A percentile compares a stretch with the other conserved stretches of the same genome.
Evolutionary conservation across 2,888 invertebrate genomes (phyloP).

Genomic region (Chirona hameri): DNA sequence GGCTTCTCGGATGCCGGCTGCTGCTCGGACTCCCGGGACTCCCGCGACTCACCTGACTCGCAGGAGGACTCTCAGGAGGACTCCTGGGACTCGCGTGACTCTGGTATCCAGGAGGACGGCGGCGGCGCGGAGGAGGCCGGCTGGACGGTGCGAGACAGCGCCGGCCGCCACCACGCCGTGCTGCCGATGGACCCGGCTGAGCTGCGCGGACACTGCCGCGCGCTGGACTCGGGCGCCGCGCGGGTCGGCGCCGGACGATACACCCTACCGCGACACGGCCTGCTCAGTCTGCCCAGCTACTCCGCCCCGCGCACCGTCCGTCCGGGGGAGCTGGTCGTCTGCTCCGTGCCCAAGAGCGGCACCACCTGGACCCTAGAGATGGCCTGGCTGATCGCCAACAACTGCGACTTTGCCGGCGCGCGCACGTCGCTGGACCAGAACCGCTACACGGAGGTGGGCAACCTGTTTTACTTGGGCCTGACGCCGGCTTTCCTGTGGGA

Average conservation of each 20-base stretch:
- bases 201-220: not conserved
- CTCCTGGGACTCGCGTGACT: too few species aligned
- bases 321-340: slow-evolving; percentile 36
- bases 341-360: slow-evolving; percentile 36
- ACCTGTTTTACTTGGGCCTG: not conserved
- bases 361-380: slow-evolving; percentile 33
- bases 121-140: not conserved
- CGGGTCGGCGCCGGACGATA: not conserved
- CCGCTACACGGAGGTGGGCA: not conserved
- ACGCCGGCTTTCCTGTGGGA: not conserved
- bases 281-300: not conserved
- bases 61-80: too few species aligned
- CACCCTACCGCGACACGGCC: not conserved
- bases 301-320: not conserved
- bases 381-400: slow-evolving; percentile 26
- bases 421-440: not conserved
- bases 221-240: not conserved
- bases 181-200: not conserved
- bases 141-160: slow-evolving; percentile 26
- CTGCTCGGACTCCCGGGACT: too few species aligned
- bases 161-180: not conserved
- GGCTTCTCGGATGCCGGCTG: too few species aligned
- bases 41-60: too few species aligned
- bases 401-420: slow-evolving; percentile 23
- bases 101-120: not conserved